These are phyloP conservation scores for Thymelicus lineola DNA, from an alignment of 2,888 invertebrate species.

Conservation along the genomic window DNA sequence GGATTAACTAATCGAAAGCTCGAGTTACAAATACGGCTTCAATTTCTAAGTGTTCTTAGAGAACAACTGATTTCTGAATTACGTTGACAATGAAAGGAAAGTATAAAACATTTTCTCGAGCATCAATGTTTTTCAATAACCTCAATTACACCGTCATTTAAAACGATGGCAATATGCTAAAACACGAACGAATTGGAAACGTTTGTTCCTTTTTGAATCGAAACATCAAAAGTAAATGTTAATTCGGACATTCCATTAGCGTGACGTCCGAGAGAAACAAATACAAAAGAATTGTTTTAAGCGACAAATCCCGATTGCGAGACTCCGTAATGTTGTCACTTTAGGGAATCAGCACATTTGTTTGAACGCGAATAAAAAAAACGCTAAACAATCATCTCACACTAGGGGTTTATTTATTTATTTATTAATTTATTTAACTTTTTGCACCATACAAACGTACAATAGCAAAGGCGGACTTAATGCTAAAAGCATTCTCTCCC, in stretches of 20 bases:
- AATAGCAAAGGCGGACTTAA: too few species aligned
- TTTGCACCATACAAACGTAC: too few species aligned
- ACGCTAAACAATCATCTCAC: too few species aligned
- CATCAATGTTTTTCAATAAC: constrained; percentile 15
- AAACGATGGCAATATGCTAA: constrained; percentile 26
- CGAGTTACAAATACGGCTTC: too few species aligned
- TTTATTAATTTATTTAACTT: too few species aligned
- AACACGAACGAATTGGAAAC: constrained; percentile 35
- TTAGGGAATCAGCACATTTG: constrained; percentile 3
- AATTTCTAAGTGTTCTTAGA: too few species aligned
- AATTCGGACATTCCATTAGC: constrained; percentile 48
- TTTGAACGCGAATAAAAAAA: background rate
- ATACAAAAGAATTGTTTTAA: constrained; percentile 40
- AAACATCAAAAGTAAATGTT: constrained; percentile 45
- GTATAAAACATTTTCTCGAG: constrained; percentile 9
- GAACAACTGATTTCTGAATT: background rate
- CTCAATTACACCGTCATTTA: constrained; percentile 10
- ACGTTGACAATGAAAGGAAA: background rate
- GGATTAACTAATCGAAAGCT: too few species aligned
- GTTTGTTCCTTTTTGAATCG: constrained; percentile 44
- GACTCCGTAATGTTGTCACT: constrained; percentile 17
- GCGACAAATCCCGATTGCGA: constrained; percentile 32
- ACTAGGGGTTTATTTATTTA: too few species aligned
- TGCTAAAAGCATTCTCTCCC: too few species aligned
- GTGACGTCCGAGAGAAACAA: constrained; percentile 30